Conservation (phyloP, 2,888 invertebrate genomes). For the Bruchidius siliquastri region DNA sequence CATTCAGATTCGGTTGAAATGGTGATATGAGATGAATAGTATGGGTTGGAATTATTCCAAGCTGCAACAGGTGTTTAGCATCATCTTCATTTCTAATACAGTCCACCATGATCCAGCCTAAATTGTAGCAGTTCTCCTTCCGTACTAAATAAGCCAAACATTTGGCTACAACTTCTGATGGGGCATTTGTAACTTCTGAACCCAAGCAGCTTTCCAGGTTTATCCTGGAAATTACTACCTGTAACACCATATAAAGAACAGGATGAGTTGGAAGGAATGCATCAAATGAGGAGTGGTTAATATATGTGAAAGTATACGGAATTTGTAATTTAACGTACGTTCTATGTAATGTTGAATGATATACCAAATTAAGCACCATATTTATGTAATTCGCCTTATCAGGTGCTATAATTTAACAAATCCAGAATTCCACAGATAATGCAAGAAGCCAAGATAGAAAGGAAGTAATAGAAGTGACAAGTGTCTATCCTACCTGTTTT, state of each 20-base stretch:
- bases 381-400: too few species aligned
- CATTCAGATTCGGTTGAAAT: constrained; percentile 36
- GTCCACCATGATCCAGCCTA: constrained; percentile 41
- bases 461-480: too few species aligned
- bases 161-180: constrained; percentile 32
- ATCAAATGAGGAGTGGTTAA: too few species aligned
- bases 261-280: too few species aligned
- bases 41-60: constrained; percentile 52
- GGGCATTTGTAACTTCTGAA: constrained; percentile 12
- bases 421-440: too few species aligned
- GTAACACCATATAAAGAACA: too few species aligned
- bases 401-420: too few species aligned
- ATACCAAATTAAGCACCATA: too few species aligned
- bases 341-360: too few species aligned
- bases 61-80: constrained; percentile 46
- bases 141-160: constrained; percentile 36
- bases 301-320: too few species aligned
- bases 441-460: too few species aligned
- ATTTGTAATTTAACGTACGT: too few species aligned
- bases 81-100: constrained; percentile 48
- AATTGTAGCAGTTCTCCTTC: not conserved
- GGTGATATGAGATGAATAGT: constrained; percentile 49
- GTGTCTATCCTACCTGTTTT: constrained; percentile 22
- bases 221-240: constrained; percentile 28
- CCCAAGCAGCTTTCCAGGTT: constrained; percentile 12